Evolutionary conservation across 2,113 vertebrate species (phyloP).

Genomic region (Phylloscopus trochiloides): DNA sequence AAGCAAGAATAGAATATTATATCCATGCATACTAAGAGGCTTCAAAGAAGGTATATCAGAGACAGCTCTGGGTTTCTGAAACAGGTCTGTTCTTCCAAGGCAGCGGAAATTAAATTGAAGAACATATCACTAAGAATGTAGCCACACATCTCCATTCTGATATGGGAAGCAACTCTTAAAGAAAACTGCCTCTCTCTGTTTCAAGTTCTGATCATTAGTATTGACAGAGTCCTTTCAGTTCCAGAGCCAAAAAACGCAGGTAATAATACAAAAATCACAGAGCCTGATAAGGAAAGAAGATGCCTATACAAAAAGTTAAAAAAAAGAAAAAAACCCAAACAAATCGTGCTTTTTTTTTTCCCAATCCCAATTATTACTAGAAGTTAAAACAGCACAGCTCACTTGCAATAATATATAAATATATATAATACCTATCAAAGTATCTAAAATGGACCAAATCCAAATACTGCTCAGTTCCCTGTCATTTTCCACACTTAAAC

Average conservation of each 20-base stretch:
- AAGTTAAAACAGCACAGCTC: background rate
- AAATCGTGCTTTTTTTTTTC: background rate
- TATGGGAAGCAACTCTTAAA: background rate
- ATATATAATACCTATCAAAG: background rate
- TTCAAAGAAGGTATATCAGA: background rate
- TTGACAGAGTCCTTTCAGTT: background rate
- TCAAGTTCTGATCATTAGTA: background rate
- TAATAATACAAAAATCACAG: background rate
- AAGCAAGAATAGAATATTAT: background rate
- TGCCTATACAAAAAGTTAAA: background rate
- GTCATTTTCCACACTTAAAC: background rate
- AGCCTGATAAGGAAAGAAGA: background rate
- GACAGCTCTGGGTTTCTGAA: background rate
- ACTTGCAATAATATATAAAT: background rate
- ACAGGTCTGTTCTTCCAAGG: background rate
- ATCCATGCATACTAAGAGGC: background rate
- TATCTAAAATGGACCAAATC: background rate
- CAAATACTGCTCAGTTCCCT: background rate
- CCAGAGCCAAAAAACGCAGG: background rate
- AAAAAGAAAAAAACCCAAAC: fast-evolving
- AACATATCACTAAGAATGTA: background rate
- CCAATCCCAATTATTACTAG: background rate
- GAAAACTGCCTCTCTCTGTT: background rate
- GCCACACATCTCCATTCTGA: background rate
- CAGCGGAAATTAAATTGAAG: background rate